Conservation (phyloP, 2,888 invertebrate genomes). For the Hipparchia sbordonii region DNA sequence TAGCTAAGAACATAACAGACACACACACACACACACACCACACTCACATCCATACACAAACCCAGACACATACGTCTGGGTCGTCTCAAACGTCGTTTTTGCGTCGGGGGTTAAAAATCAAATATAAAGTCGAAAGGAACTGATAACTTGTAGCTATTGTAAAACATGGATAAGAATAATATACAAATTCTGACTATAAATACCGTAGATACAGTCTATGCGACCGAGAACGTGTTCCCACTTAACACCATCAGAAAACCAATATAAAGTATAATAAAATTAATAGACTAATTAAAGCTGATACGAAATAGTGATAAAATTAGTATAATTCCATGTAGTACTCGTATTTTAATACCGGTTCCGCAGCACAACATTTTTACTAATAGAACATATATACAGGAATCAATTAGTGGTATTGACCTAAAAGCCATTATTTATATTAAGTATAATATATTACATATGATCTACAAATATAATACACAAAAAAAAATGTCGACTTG, state of each 20-base stretch:
- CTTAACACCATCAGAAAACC: slow-evolving; percentile 2
- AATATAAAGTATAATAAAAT: slow-evolving; percentile 16
- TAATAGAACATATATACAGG: slow-evolving; percentile 1
- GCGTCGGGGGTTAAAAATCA: too few species aligned
- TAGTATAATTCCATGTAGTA: slow-evolving; percentile 13
- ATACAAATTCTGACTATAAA: background rate
- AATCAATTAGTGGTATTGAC: slow-evolving; percentile 9
- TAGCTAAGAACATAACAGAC: too few species aligned
- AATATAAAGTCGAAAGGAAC: too few species aligned
- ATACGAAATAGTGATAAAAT: slow-evolving; percentile 20
- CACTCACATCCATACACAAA: too few species aligned
- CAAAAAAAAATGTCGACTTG: background rate
- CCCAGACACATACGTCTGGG: too few species aligned
- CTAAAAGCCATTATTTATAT: background rate
- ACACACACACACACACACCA: too few species aligned
- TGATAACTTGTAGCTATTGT: background rate
- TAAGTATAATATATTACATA: background rate
- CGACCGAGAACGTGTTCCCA: background rate
- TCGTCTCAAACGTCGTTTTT: too few species aligned
- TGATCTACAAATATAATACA: background rate
- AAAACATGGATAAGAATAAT: background rate
- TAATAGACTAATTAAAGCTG: slow-evolving; percentile 26
- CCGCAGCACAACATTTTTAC: background rate
- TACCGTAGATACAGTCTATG: background rate
- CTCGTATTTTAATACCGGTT: slow-evolving; percentile 17